Evolutionary conservation across 2,797 vertebrate genomes (phyloP).

Genomic region (Crax fasciolata): DNA sequence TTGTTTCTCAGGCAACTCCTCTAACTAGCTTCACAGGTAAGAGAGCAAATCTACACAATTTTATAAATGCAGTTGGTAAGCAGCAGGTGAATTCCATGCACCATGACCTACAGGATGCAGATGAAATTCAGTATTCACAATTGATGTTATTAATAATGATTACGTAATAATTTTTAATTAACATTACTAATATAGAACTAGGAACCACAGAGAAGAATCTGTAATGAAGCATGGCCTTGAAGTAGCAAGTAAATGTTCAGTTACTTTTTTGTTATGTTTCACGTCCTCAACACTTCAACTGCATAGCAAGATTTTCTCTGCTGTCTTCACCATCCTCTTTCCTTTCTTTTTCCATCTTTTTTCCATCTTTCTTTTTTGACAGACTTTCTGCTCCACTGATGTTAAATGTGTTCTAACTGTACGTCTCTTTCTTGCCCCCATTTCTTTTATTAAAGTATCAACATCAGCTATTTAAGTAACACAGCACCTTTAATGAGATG

Average conservation of each 20-base stretch:
- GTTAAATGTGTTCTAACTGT: neutral
- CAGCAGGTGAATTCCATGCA: neutral
- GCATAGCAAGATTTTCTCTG: neutral
- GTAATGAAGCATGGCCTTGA: neutral
- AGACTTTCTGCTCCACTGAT: neutral
- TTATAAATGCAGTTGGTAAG: neutral
- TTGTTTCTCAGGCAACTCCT: neutral
- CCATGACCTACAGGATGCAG: neutral
- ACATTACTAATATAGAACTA: neutral
- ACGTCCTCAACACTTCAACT: neutral
- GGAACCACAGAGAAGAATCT: neutral
- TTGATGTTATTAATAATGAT: neutral
- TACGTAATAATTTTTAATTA: neutral
- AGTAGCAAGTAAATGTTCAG: neutral
- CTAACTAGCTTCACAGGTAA: neutral
- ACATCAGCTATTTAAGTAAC: neutral
- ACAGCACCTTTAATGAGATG: neutral
- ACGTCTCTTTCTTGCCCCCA: neutral
- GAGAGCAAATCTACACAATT: neutral
- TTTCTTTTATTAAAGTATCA: neutral
- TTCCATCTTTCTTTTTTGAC: neutral
- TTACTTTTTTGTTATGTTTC: neutral
- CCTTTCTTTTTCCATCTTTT: neutral
- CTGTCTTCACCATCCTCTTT: neutral
- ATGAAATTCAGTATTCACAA: neutral